phyloP scores from a whole-genome alignment of 2,797 vertebrate genomes.

The Liparis tanakae region DNA sequence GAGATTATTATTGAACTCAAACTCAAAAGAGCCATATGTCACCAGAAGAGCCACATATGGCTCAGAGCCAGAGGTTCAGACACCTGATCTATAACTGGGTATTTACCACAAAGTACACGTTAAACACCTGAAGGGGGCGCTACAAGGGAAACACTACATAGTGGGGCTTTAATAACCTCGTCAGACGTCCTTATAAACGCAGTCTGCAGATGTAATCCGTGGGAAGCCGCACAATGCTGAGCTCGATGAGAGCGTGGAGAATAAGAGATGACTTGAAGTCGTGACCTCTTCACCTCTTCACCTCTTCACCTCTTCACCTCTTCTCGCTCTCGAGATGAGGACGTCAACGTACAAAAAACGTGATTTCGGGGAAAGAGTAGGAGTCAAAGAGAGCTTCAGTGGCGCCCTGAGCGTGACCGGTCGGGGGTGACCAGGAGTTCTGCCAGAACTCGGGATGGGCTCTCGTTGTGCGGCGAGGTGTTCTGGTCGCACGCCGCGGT shows the following conservation, averaged over 20 bases:
- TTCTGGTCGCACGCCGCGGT: conserved; percentile 40
- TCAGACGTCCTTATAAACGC: neutral
- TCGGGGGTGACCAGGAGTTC: conserved; percentile 32
- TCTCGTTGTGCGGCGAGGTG: conserved; percentile 59
- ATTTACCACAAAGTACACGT: too few relatives aligned
- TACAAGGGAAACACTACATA: too few relatives aligned
- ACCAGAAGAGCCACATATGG: too few relatives aligned
- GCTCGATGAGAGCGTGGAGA: neutral
- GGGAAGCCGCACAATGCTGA: neutral
- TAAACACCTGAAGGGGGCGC: too few relatives aligned
- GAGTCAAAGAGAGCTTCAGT: conserved; percentile 24
- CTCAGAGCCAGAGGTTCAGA: neutral
- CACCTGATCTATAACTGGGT: too few relatives aligned
- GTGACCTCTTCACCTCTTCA: conserved; percentile 29
- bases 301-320: conserved; percentile 37
- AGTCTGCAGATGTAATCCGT: neutral
- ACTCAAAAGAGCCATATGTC: too few relatives aligned
- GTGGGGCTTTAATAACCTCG: neutral
- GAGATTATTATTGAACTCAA: too few relatives aligned
- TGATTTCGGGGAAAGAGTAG: neutral
- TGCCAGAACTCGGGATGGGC: conserved; percentile 52
- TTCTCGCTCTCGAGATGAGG: conserved; percentile 20
- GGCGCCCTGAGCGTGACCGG: conserved; percentile 38
- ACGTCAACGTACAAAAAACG: conserved; percentile 6
- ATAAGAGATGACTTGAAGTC: conserved; percentile 10